Evolutionary conservation across 2,888 invertebrate genomes (phyloP).

Genomic region (Lepidochrysops patricia): DNA sequence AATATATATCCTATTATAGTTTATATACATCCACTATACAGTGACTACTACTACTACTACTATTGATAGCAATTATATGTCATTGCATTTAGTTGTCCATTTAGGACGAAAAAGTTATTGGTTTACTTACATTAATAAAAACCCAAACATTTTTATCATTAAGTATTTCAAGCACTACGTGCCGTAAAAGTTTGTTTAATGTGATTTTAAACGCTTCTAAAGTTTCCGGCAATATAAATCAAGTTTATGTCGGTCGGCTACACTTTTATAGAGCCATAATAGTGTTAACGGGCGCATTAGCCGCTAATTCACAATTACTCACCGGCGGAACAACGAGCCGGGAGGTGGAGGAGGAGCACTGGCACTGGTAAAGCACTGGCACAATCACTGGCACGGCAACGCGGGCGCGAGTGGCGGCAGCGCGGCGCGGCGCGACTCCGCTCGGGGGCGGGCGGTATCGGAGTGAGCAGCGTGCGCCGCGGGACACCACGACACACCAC

Average conservation of each 20-base stretch:
- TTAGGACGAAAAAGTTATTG: background rate
- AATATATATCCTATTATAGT: too few relatives aligned
- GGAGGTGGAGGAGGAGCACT: background rate
- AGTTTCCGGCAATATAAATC: constrained; percentile 2
- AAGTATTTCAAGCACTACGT: too few relatives aligned
- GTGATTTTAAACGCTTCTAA: background rate
- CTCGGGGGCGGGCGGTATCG: constrained; percentile 3
- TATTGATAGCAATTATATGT: too few relatives aligned
- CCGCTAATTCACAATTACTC: constrained; percentile 3
- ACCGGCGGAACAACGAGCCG: background rate
- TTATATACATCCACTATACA: too few relatives aligned
- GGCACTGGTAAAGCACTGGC: background rate
- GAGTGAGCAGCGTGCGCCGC: background rate
- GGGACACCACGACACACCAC: background rate
- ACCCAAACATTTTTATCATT: too few relatives aligned
- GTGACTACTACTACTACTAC: too few relatives aligned
- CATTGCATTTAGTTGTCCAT: too few relatives aligned
- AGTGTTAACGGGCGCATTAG: background rate
- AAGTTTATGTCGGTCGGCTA: background rate
- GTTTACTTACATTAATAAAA: too few relatives aligned
- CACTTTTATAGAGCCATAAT: constrained; percentile 7
- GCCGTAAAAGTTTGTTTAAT: background rate
- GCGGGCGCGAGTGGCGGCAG: background rate
- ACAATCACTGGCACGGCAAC: background rate
- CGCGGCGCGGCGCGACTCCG: background rate